Percentiles rank a stretch among this genome's conserved stretches.
Conservation (phyloP, 2,888 invertebrate species). For the Patella pellucida region DNA sequence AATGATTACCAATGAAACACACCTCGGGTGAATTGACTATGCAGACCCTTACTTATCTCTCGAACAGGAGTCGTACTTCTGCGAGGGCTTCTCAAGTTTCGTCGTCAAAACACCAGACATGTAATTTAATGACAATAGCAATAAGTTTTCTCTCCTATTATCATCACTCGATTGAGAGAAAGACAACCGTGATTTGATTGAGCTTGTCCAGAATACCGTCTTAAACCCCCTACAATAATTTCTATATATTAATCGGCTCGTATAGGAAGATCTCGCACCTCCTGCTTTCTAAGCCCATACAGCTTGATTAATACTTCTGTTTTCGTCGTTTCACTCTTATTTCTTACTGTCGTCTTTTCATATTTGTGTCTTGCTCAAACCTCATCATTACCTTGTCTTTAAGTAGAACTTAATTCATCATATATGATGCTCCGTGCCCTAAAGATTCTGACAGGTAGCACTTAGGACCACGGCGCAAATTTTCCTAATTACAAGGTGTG, state of each 20-base stretch:
- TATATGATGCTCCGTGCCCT: constrained; percentile 8
- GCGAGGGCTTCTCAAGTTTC: background rate
- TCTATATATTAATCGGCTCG: background rate
- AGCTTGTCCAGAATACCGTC: constrained; percentile 2
- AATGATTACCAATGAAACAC: constrained; percentile 2
- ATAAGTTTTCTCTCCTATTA: constrained; percentile 3
- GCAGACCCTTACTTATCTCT: background rate
- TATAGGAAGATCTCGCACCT: background rate
- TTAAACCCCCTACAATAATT: background rate
- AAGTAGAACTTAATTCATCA: constrained; percentile 10
- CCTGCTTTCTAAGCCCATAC: background rate
- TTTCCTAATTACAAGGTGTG: background rate
- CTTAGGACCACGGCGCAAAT: background rate
- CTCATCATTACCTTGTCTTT: constrained; percentile 7
- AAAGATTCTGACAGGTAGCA: constrained; percentile 10
- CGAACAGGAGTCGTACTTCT: background rate
- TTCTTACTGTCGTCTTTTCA: background rate
- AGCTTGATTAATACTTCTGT: constrained; percentile 4
- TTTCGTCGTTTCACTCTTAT: background rate
- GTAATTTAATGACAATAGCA: constrained; percentile 5
- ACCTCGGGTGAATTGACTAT: background rate
- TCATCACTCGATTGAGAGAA: background rate
- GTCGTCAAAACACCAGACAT: background rate
- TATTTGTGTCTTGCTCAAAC: background rate
- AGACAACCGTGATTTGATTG: constrained; percentile 3